phyloP scores from a whole-genome alignment of 2,888 invertebrate genomes.

The Harmothoe impar region DNA sequence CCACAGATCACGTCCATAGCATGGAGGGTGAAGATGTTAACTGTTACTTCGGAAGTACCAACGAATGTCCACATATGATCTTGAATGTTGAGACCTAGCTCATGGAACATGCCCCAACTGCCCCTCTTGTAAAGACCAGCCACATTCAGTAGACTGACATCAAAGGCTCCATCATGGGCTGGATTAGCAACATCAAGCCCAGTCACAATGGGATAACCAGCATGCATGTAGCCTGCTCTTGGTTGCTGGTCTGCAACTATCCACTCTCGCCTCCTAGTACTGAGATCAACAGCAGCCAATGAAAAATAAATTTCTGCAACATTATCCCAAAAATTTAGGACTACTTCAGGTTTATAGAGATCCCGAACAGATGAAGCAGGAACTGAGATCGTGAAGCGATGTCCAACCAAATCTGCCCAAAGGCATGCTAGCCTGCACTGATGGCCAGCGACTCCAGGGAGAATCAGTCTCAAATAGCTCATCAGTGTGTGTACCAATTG shows the following conservation, averaged over 20 bases:
- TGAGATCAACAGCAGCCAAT: conserved; percentile 68
- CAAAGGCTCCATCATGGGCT: neutral
- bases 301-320: conserved; percentile 69
- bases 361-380: conserved; percentile 69
- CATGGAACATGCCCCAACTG: conserved; percentile 74
- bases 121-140: conserved; percentile 64
- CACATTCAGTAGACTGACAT: conserved; percentile 66
- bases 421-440: conserved; percentile 41
- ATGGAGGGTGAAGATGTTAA: conserved; percentile 73
- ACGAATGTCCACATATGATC: conserved; percentile 72
- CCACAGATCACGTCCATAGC: conserved; percentile 70
- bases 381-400: conserved; percentile 69
- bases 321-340: conserved; percentile 70
- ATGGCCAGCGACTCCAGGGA: conserved; percentile 67
- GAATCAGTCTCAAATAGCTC: conserved; percentile 50
- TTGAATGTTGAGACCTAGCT: conserved; percentile 76
- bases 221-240: conserved; percentile 72
- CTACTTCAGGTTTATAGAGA: conserved; percentile 66
- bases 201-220: conserved; percentile 74
- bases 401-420: conserved; percentile 73
- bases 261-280: conserved; percentile 65
- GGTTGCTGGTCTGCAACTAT: conserved; percentile 71
- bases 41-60: conserved; percentile 71
- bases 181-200: conserved; percentile 70
- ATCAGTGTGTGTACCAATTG: conserved; percentile 72